These are phyloP conservation scores for Bombus turneri DNA, from an alignment of 1,140 invertebrate species.

Conservation along the genomic window DNA sequence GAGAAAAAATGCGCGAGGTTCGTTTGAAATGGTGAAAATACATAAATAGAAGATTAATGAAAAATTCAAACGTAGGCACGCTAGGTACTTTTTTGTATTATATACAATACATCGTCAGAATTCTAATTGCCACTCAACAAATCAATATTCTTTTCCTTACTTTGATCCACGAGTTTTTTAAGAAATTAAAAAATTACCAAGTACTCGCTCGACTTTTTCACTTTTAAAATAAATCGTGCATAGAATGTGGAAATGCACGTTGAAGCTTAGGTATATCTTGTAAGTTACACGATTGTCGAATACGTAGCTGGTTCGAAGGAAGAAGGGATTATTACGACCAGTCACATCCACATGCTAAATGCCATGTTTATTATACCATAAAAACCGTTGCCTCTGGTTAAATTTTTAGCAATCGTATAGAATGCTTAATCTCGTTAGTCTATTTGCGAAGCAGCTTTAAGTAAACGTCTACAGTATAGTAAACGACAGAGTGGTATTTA, in stretches of 20 bases:
- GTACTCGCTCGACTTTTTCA: rapidly evolving
- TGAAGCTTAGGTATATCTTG: background rate
- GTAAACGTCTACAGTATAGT: background rate
- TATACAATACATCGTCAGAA: too few species aligned
- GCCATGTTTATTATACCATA: background rate
- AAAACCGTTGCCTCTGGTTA: background rate
- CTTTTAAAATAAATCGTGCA: background rate
- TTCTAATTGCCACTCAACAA: background rate
- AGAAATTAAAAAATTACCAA: background rate
- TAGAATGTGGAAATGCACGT: background rate
- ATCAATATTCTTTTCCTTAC: background rate
- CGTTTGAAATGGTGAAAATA: too few species aligned
- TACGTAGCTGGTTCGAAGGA: background rate
- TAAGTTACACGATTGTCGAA: background rate
- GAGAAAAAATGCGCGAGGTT: too few species aligned
- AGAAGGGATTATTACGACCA: too few species aligned
- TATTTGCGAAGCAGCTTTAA: background rate
- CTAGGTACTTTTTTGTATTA: too few species aligned
- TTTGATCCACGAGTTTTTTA: background rate
- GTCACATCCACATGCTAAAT: background rate
- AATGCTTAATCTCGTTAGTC: background rate
- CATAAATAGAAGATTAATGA: too few species aligned
- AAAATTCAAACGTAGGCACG: too few species aligned
- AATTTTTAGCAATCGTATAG: background rate
- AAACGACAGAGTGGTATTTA: background rate